Evolutionary conservation across 2,888 invertebrate genomes (phyloP).

Genomic region (Tuta absoluta): DNA sequence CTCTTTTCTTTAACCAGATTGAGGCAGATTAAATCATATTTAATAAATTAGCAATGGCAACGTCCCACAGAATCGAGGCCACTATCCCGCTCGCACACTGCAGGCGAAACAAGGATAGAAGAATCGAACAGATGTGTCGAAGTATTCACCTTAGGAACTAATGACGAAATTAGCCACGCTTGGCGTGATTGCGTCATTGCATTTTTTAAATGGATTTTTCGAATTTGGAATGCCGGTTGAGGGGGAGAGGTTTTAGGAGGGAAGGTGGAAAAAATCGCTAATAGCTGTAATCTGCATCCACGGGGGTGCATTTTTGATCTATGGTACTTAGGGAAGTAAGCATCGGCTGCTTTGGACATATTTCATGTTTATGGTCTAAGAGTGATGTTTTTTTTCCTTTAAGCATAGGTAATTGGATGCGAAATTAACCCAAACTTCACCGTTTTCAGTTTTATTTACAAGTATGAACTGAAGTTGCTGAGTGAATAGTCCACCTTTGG

Average conservation of each 20-base stretch:
- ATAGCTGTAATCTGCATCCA: constrained; percentile 5
- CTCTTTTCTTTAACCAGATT: too few relatives aligned
- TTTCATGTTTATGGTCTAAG: neutral
- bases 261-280: constrained; percentile 15
- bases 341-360: neutral
- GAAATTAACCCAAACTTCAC: neutral
- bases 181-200: constrained; percentile 18
- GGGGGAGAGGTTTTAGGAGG: constrained; percentile 6
- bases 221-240: constrained; percentile 20
- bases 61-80: too few relatives aligned
- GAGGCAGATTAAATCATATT: too few relatives aligned
- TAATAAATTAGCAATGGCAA: too few relatives aligned
- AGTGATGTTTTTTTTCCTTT: too few relatives aligned
- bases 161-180: constrained; percentile 21
- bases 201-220: constrained; percentile 18
- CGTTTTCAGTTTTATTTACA: neutral
- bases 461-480: neutral
- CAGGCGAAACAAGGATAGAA: constrained; percentile 49
- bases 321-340: neutral
- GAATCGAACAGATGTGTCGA: constrained; percentile 57
- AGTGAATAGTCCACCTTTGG: neutral
- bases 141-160: constrained; percentile 49
- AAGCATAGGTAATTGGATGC: neutral
- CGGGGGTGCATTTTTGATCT: constrained; percentile 7
- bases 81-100: constrained; percentile 69